Conservation (phyloP, 2,888 invertebrate genomes). For the Ophion ellenae region DNA sequence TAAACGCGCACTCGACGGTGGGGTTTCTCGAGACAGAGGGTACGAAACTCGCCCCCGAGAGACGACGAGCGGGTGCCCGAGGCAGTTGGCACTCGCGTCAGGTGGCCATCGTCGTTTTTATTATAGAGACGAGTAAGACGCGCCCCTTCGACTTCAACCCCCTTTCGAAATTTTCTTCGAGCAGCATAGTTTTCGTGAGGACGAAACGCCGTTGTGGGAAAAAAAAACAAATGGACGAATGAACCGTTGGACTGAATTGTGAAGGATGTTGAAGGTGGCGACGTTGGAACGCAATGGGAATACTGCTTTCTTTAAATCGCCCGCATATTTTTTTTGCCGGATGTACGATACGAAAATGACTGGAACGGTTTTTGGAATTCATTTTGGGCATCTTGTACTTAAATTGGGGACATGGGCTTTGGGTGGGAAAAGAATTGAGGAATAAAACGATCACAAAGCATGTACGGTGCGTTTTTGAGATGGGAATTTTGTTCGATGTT, state of each 20-base stretch:
- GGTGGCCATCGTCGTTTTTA: conserved; percentile 78
- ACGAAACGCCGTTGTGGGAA: conserved; percentile 16
- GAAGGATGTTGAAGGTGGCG: not conserved
- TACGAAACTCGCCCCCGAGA: conserved; percentile 68
- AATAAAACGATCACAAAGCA: not conserved
- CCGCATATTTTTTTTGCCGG: not conserved
- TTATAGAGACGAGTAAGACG: conserved; percentile 57
- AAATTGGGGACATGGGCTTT: not conserved
- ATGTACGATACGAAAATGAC: not conserved
- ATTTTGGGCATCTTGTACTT: not conserved
- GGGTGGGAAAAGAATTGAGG: not conserved
- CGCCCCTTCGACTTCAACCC: conserved; percentile 31
- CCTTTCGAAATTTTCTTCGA: conserved; percentile 34
- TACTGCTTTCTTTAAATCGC: not conserved
- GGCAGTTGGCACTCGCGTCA: conserved; percentile 80
- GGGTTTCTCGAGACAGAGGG: conserved; percentile 50
- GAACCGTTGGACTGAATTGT: not conserved
- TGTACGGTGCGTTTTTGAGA: not conserved
- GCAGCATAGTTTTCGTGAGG: not conserved
- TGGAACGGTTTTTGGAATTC: not conserved
- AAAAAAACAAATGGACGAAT: not conserved
- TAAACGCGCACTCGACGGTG: not conserved
- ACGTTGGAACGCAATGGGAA: not conserved
- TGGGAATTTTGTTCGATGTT: not conserved
- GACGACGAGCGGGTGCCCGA: conserved; percentile 72